These are phyloP conservation scores for Scartelaos histophorus DNA, from an alignment of 2,113 vertebrate species.

Conservation along the genomic window DNA sequence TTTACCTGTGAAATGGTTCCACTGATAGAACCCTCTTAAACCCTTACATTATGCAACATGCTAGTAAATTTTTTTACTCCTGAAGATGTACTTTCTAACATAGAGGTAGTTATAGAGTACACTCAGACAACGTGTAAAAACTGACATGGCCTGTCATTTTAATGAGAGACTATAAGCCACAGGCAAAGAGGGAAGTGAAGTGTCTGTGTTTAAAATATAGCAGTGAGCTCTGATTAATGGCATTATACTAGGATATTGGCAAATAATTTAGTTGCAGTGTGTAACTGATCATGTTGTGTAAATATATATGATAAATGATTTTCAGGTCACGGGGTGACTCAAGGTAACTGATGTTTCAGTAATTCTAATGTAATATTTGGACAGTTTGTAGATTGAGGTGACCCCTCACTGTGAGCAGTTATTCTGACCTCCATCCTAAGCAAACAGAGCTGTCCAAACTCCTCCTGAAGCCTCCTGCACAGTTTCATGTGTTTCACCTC, in stretches of 20 bases:
- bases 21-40: conserved; percentile 19
- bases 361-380: conserved; percentile 8
- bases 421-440: conserved; percentile 22
- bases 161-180: conserved; percentile 49
- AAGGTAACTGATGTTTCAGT: too few species aligned
- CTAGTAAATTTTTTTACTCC: conserved; percentile 36
- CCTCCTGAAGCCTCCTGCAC: not conserved
- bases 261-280: too few species aligned
- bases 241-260: too few species aligned
- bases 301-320: not conserved
- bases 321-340: not conserved
- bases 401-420: conserved; percentile 35
- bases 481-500: conserved; percentile 6
- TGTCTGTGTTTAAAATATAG: conserved; percentile 15
- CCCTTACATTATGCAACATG: conserved; percentile 40
- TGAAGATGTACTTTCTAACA: conserved; percentile 38
- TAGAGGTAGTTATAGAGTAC: conserved; percentile 42
- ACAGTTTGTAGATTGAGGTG: conserved; percentile 28
- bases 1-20: conserved; percentile 29
- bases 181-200: conserved; percentile 25
- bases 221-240: not conserved
- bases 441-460: conserved; percentile 27
- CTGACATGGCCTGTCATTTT: conserved; percentile 57
- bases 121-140: conserved; percentile 63
- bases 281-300: not conserved